phyloP scores from a whole-genome alignment of 2,113 vertebrate species.

The Chiloscyllium plagiosum region DNA sequence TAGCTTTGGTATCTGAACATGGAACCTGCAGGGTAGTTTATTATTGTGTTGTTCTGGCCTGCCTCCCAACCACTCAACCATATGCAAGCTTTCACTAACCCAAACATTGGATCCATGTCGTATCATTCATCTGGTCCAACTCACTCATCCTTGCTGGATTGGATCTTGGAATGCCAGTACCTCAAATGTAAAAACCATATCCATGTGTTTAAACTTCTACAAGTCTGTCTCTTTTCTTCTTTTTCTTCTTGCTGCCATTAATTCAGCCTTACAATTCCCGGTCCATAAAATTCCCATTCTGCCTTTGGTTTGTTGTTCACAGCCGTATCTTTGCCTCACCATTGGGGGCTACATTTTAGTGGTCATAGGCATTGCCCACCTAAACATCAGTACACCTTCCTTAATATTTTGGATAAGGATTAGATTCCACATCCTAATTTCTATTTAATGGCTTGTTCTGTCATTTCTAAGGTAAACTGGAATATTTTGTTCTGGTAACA shows the following conservation, averaged over 20 bases:
- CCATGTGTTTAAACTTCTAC: neutral
- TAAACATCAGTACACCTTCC: neutral
- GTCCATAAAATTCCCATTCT: neutral
- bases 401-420: neutral
- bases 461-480: neutral
- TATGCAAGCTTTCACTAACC: neutral
- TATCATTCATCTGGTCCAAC: neutral
- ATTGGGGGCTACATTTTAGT: neutral
- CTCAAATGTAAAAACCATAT: neutral
- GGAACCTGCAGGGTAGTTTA: neutral
- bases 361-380: neutral
- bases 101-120: neutral
- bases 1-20: neutral
- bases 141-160: neutral
- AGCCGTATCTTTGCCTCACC: neutral
- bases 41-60: neutral
- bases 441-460: neutral
- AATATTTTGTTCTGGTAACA: neutral
- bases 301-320: neutral
- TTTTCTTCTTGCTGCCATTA: neutral
- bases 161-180: neutral
- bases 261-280: neutral
- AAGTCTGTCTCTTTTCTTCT: neutral
- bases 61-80: neutral
- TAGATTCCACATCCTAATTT: neutral